These are phyloP conservation scores for Nasonia longicornis DNA, from an alignment of 1,140 invertebrate species.

Conservation along the genomic window DNA sequence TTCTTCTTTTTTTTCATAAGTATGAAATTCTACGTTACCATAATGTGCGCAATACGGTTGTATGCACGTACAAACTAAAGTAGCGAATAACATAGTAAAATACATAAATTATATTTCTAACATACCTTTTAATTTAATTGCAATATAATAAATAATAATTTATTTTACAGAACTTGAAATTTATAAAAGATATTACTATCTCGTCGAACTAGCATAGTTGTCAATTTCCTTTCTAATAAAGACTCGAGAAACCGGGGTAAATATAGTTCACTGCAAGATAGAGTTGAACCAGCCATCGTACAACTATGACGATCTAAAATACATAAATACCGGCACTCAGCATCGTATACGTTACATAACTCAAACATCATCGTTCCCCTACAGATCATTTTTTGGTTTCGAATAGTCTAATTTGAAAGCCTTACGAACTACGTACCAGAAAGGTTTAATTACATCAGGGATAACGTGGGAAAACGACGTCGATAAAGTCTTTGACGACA, in stretches of 20 bases:
- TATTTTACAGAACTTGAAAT: conserved; percentile 33
- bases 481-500: background rate
- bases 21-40: background rate
- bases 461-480: background rate
- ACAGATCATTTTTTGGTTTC: too few species aligned
- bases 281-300: too few species aligned
- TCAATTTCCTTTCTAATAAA: background rate
- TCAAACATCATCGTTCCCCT: too few species aligned
- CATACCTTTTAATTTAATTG: background rate
- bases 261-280: too few species aligned
- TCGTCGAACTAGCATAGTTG: background rate
- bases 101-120: background rate
- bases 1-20: background rate
- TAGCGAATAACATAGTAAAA: background rate
- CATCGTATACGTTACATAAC: too few species aligned
- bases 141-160: conserved; percentile 28
- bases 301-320: too few species aligned
- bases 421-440: too few species aligned
- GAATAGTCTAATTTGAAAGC: too few species aligned
- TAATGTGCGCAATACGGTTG: background rate
- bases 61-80: background rate
- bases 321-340: too few species aligned
- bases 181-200: background rate
- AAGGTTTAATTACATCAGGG: too few species aligned
- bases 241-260: too few species aligned